phyloP scores from a whole-genome alignment of 2,888 invertebrate species.

The Hartigia nigra region DNA sequence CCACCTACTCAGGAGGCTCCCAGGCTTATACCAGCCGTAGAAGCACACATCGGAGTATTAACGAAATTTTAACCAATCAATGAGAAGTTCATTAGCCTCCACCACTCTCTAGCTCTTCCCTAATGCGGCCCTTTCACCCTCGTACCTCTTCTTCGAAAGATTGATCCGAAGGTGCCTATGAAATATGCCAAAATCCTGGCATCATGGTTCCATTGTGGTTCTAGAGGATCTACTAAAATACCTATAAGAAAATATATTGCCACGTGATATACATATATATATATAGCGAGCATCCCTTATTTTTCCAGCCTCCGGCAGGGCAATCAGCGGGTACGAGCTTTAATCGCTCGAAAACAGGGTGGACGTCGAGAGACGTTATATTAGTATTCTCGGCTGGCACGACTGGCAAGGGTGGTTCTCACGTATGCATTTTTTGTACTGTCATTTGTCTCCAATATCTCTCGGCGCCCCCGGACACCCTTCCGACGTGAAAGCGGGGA shows the following conservation, averaged over 20 bases:
- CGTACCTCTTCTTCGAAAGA: constrained; percentile 17
- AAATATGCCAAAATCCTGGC: not conserved
- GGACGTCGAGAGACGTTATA: constrained; percentile 29
- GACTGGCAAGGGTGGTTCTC: constrained; percentile 42
- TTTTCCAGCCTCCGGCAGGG: constrained; percentile 2
- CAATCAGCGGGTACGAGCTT: constrained; percentile 6
- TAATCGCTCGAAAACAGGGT: constrained; percentile 25
- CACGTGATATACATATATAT: not conserved
- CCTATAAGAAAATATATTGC: not conserved
- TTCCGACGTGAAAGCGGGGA: constrained; percentile 13
- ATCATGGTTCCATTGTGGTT: not conserved
- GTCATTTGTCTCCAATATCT: constrained; percentile 66
- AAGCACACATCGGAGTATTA: constrained; percentile 61
- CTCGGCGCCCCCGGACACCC: constrained; percentile 40
- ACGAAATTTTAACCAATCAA: constrained; percentile 65
- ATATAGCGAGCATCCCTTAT: not conserved
- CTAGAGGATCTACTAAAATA: not conserved
- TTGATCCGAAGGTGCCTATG: not conserved
- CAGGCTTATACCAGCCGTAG: constrained; percentile 46
- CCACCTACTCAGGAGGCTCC: constrained; percentile 31
- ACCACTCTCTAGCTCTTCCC: constrained; percentile 25
- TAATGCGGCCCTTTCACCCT: constrained; percentile 19
- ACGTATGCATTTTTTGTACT: constrained; percentile 61
- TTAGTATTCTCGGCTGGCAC: constrained; percentile 34
- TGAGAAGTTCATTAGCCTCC: constrained; percentile 64